These are phyloP conservation scores for Phoxinus phoxinus DNA, from an alignment of 2,113 vertebrate species.

Conservation along the genomic window DNA sequence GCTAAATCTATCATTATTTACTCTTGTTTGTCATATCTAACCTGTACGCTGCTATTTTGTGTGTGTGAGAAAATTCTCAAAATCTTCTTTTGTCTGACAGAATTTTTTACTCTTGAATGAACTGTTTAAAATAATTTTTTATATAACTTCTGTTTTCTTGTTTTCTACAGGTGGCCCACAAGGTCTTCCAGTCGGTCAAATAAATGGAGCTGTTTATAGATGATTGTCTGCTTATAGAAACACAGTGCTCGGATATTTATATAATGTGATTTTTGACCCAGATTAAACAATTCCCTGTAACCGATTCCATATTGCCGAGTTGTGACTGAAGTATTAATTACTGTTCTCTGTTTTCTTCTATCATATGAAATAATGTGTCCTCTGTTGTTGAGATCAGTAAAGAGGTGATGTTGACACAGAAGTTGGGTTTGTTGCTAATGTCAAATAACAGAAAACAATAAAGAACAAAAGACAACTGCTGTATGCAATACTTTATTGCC, in stretches of 20 bases:
- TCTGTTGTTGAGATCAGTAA: background rate
- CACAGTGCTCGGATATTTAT: conserved; percentile 46
- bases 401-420: background rate
- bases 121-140: background rate
- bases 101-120: background rate
- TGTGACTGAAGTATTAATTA: conserved; percentile 57
- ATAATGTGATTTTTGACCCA: conserved; percentile 60
- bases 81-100: background rate
- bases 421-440: conserved; percentile 12
- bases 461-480: background rate
- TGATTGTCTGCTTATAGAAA: conserved; percentile 49
- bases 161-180: conserved; percentile 75
- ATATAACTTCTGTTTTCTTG: background rate
- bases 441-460: conserved; percentile 1
- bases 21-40: background rate
- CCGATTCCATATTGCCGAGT: conserved; percentile 55
- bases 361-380: background rate
- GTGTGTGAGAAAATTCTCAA: background rate
- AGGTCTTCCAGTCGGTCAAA: conserved; percentile 79
- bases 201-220: conserved; percentile 60
- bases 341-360: conserved; percentile 44
- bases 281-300: conserved; percentile 51
- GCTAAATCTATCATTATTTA: background rate
- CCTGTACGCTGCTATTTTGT: background rate
- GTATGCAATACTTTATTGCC: background rate